Percentiles rank a stretch among this genome's conserved stretches.
Conservation (phyloP, 2,888 invertebrate genomes). For the Hypena proboscidalis region DNA sequence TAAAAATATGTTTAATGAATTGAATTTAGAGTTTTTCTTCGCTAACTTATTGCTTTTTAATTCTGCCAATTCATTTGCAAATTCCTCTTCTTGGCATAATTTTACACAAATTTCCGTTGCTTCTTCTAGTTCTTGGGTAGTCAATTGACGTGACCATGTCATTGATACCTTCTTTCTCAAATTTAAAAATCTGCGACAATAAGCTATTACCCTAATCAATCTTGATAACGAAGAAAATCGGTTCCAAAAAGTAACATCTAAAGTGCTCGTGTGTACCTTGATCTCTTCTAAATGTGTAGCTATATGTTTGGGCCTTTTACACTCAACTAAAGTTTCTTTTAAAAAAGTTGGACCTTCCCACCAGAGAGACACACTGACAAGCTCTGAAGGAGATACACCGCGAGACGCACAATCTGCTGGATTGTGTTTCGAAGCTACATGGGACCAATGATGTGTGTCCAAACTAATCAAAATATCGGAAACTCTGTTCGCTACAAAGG, state of each 20-base stretch:
- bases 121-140: neutral
- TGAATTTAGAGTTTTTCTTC: neutral
- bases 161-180: neutral
- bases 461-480: no score
- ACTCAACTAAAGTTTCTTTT: neutral
- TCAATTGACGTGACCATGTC: neutral
- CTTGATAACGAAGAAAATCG: neutral
- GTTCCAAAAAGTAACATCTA: neutral
- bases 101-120: constrained; percentile 1
- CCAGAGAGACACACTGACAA: neutral
- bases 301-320: neutral
- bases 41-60: neutral
- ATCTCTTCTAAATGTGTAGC: neutral
- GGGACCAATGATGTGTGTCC: no score
- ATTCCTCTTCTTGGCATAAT: neutral
- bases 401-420: constrained; percentile 4
- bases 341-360: neutral
- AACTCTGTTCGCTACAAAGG: no score
- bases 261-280: neutral
- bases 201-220: neutral
- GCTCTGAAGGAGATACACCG: neutral
- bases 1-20: neutral
- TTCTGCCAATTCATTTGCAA: neutral
- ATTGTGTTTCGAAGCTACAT: neutral
- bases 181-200: neutral